A percentile compares a stretch with the other conserved stretches of the same genome.
phyloP scores from a whole-genome alignment of 2,113 vertebrate genomes.

The Geococcyx californianus region DNA sequence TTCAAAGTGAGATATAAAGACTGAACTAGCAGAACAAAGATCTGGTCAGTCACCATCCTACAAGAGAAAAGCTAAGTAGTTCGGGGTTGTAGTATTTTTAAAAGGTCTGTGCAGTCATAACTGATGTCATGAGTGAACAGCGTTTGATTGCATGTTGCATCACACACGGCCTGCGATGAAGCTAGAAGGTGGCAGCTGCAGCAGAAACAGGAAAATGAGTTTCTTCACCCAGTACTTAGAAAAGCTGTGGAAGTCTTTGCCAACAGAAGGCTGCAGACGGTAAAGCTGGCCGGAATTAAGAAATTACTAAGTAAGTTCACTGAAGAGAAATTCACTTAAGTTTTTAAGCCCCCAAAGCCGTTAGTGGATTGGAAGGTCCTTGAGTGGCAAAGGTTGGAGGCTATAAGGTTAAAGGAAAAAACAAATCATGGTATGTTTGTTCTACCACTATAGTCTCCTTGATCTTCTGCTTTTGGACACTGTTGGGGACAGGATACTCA shows the following conservation, averaged over 20 bases:
- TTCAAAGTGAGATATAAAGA: background rate
- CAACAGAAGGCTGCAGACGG: background rate
- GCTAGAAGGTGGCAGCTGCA: background rate
- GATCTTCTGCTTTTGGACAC: background rate
- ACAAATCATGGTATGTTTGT: background rate
- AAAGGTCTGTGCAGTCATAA: background rate
- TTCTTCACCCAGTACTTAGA: background rate
- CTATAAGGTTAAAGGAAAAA: background rate
- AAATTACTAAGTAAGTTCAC: background rate
- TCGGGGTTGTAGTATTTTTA: background rate
- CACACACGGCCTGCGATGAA: background rate
- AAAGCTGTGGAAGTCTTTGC: background rate
- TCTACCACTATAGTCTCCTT: background rate
- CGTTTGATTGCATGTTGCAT: background rate
- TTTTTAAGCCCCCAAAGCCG: background rate
- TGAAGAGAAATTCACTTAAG: background rate
- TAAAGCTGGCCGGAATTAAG: background rate
- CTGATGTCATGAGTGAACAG: background rate
- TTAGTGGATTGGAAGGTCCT: background rate
- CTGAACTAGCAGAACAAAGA: background rate
- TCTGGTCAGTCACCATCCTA: background rate
- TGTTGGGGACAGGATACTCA: background rate
- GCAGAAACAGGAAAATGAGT: fast-evolving
- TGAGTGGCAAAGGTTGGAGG: background rate
- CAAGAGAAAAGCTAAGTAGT: background rate